A percentile compares a stretch with the other conserved stretches of the same genome.
These are phyloP conservation scores for Cheilosia scutellata DNA, from an alignment of 2,888 invertebrate genomes.

Conservation along the genomic window DNA sequence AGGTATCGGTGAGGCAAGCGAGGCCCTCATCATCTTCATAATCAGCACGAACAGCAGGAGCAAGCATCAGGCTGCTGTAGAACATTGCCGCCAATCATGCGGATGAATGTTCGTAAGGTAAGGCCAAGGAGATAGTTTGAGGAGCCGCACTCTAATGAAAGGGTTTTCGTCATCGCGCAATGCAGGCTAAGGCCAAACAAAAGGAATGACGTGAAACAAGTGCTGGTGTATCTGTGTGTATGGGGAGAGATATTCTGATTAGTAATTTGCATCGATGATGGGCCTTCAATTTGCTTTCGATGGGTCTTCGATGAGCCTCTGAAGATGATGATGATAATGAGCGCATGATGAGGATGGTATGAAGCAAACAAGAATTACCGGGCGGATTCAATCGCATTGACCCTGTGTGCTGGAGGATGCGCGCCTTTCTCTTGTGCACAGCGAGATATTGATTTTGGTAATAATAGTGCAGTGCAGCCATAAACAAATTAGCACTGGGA, in stretches of 20 bases:
- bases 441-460: constrained; percentile 53
- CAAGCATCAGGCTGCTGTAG: constrained; percentile 36
- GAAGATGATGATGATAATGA: constrained; percentile 45
- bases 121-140: constrained; percentile 6
- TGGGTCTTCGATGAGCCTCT: constrained; percentile 31
- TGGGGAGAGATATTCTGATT: constrained; percentile 52
- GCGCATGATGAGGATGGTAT: constrained; percentile 37
- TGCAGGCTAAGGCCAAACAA: constrained; percentile 29
- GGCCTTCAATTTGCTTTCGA: constrained; percentile 40
- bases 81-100: constrained; percentile 67
- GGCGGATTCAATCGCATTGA: constrained; percentile 48
- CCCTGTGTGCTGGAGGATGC: constrained; percentile 19
- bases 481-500: constrained; percentile 61
- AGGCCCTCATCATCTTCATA: constrained; percentile 54
- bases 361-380: constrained; percentile 63
- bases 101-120: constrained; percentile 55
- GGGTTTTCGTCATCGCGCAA: constrained; percentile 25
- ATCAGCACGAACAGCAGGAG: constrained; percentile 60
- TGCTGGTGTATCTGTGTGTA: constrained; percentile 23
- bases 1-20: constrained; percentile 1
- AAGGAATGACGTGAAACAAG: constrained; percentile 34
- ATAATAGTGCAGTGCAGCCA: constrained; percentile 42
- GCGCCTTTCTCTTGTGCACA: constrained; percentile 13
- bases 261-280: constrained; percentile 73
- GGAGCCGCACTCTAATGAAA: constrained; percentile 48